Evolutionary conservation across 2,797 vertebrate species (phyloP).

Genomic region (Cephalopachus bancanus): DNA sequence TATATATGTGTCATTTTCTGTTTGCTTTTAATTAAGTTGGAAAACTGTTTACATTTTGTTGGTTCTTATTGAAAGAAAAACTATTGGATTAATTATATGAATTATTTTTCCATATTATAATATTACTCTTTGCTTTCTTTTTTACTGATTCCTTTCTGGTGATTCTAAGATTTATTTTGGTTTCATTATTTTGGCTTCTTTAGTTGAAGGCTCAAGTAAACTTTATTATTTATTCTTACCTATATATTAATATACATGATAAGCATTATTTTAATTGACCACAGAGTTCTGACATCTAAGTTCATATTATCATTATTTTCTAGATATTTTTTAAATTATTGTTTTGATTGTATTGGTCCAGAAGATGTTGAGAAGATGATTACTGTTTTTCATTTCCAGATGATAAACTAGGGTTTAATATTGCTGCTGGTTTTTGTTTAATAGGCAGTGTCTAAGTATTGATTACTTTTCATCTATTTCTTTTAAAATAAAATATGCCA

Average conservation of each 20-base stretch:
- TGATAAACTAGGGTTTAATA: not conserved
- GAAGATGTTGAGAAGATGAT: not conserved
- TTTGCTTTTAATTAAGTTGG: constrained; percentile 88
- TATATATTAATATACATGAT: not conserved
- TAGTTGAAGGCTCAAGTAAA: too few relatives aligned
- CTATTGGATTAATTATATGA: not conserved
- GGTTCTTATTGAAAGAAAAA: not conserved
- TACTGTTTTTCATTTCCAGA: not conserved
- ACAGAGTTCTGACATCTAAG: not conserved
- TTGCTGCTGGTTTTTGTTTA: not conserved
- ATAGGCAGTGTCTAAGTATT: not conserved
- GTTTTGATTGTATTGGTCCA: not conserved
- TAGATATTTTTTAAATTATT: not conserved
- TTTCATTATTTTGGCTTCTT: not conserved
- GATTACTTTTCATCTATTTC: not conserved
- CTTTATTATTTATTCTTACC: not conserved
- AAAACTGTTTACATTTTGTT: constrained; percentile 89
- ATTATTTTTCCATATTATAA: constrained; percentile 8
- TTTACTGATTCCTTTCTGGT: not conserved
- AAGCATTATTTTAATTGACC: not conserved
- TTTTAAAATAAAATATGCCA: not conserved
- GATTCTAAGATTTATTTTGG: not conserved
- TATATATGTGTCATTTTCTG: not conserved
- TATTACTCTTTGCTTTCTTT: not conserved
- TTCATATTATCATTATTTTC: not conserved